These are phyloP conservation scores for Melanotaenia boesemani DNA, from an alignment of 2,797 vertebrate genomes.

Conservation along the genomic window DNA sequence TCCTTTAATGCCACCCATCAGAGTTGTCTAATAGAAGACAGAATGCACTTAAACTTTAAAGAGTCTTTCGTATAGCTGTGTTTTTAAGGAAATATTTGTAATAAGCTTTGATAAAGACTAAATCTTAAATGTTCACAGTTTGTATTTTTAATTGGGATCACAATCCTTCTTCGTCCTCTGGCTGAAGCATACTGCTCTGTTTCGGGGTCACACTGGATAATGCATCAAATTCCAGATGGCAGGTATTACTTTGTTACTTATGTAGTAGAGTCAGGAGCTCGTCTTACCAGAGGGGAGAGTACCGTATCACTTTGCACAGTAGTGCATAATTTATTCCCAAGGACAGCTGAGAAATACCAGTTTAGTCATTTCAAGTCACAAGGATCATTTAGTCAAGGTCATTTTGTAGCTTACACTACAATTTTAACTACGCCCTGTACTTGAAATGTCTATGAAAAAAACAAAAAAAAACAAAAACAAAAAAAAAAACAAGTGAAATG, in stretches of 20 bases:
- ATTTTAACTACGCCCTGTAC: constrained; percentile 27
- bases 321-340: constrained; percentile 78
- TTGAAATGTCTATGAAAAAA: constrained; percentile 14
- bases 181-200: background rate
- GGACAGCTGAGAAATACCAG: constrained; percentile 39
- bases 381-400: constrained; percentile 3
- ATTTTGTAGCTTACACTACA: constrained; percentile 31
- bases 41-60: no score
- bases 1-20: no score
- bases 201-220: constrained; percentile 6
- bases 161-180: background rate
- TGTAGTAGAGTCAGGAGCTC: constrained; percentile 53
- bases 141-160: background rate
- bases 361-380: constrained; percentile 21
- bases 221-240: constrained; percentile 32
- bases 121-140: no score
- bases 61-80: no score
- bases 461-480: background rate
- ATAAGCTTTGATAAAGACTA: no score
- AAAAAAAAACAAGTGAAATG: background rate
- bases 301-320: constrained; percentile 74
- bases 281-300: constrained; percentile 58
- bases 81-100: no score
- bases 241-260: constrained; percentile 21
- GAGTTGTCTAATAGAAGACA: no score